phyloP scores from a whole-genome alignment of 2,797 vertebrate species.

The Pantherophis vulpinus region DNA sequence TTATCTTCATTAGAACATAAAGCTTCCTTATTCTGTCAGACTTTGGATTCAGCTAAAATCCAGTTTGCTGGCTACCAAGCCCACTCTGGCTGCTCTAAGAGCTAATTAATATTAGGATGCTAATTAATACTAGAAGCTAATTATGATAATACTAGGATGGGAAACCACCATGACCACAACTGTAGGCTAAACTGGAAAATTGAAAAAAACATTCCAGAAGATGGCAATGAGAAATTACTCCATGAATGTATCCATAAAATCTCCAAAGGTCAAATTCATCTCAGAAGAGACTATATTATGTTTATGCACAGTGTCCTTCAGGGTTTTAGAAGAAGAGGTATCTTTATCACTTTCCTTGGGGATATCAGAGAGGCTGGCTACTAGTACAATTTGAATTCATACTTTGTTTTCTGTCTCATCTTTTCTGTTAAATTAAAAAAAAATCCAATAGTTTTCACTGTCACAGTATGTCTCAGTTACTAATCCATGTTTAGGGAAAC shows the following conservation, averaged over 20 bases:
- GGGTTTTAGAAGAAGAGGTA: neutral
- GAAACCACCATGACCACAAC: neutral
- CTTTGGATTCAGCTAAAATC: neutral
- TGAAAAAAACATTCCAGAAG: neutral
- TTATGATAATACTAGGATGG: neutral
- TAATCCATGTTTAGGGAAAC: neutral
- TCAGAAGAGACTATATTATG: neutral
- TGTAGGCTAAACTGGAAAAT: neutral
- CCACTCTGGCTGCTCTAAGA: neutral
- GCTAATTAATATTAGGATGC: neutral
- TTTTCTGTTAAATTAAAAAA: conserved; percentile 22
- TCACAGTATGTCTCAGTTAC: neutral
- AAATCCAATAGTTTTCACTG: neutral
- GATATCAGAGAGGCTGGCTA: neutral
- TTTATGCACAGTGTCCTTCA: neutral
- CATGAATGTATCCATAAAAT: neutral
- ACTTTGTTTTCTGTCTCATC: neutral
- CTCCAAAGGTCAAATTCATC: neutral
- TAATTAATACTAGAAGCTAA: no score
- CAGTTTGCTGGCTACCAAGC: neutral
- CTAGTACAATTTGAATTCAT: no score
- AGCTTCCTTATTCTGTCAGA: neutral
- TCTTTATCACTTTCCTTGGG: neutral
- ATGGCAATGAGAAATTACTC: neutral
- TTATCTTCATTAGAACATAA: neutral